Evolutionary conservation across 1,140 invertebrate genomes (phyloP), one percentile per base, ranked within the genome.

Genomic region (Chironomus striatipennis): DNA sequence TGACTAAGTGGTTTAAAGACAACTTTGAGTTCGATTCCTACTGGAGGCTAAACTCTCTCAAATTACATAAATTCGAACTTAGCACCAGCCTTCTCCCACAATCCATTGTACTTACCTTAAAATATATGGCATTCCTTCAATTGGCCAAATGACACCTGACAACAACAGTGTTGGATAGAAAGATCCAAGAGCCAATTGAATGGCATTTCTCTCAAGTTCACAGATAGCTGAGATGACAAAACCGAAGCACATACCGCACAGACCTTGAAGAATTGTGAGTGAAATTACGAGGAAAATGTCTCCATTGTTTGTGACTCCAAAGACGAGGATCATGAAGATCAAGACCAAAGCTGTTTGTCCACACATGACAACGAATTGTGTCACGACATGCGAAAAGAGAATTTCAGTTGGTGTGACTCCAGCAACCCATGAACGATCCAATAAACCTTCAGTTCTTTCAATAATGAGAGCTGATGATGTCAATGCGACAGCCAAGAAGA

Each of bases 201-300:
- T 97, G 15, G 96, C 96, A 81, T 96, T 96, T 75, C 93, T 89
- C 84, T 98, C 95, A 76, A 95, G 87, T 79, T 96, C 93, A 83
- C 94, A 96, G 42, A 96, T 88, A 9, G 93, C 91, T 7, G 95
- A 97, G 77, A 97, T 96, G n/a, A 97, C 90, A 82, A 98, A 92
- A 73, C 92, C 92, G 81, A 96, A 96, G 79, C 92, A 93, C 96
- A 98, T 98, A 78, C 96, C 96, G 81, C 94, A 96, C 9, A 96
- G 86, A 74, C 94, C 95, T 82, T 93, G 91, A 75, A 94, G 84
- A 75, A 98, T 88, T 0, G 94, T 94, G 8, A 98, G 81, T 43
- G 94, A 84, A 74, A 97, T 87, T 2, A 97, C 94, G 84, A 90
- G 90, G 24, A 90, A 85, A 42, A 96, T 88, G 43, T 93, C 90